phyloP scores from a whole-genome alignment of 64 coral and sea anemone genomes.

The Stylophora pistillata region DNA sequence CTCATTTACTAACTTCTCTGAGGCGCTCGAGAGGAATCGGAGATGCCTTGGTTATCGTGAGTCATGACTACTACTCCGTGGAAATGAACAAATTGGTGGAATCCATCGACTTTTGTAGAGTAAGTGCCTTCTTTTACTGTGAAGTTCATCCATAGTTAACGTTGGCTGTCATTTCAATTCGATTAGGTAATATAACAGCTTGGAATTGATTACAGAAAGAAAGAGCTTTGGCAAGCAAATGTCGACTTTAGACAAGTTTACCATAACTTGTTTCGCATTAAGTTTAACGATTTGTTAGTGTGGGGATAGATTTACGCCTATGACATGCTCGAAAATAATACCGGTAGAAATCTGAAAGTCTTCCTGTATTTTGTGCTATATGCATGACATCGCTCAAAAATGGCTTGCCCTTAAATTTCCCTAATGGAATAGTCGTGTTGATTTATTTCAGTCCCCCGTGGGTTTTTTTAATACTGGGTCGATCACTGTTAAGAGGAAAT shows the following conservation, averaged over 20 bases:
- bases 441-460: too few relatives aligned
- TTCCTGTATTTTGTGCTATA: too few relatives aligned
- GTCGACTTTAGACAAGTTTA: background rate
- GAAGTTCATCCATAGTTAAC: background rate
- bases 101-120: constrained; percentile 91
- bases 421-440: too few relatives aligned
- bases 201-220: background rate
- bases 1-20: constrained; percentile 81
- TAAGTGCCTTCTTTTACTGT: constrained; percentile 9
- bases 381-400: too few relatives aligned
- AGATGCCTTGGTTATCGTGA: constrained; percentile 73
- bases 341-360: too few relatives aligned
- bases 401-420: too few relatives aligned
- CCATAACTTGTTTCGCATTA: background rate
- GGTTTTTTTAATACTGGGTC: too few relatives aligned
- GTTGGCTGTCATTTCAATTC: background rate
- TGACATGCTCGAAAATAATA: too few relatives aligned
- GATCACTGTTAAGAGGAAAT: too few relatives aligned
- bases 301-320: too few relatives aligned
- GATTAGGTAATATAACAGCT: background rate
- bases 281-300: background rate
- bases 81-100: constrained; percentile 79
- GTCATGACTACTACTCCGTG: constrained; percentile 79
- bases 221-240: background rate
- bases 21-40: constrained; percentile 68